phyloP scores from a whole-genome alignment of 35 echinoderm and acorn worm species.

The Lytechinus pictus region DNA sequence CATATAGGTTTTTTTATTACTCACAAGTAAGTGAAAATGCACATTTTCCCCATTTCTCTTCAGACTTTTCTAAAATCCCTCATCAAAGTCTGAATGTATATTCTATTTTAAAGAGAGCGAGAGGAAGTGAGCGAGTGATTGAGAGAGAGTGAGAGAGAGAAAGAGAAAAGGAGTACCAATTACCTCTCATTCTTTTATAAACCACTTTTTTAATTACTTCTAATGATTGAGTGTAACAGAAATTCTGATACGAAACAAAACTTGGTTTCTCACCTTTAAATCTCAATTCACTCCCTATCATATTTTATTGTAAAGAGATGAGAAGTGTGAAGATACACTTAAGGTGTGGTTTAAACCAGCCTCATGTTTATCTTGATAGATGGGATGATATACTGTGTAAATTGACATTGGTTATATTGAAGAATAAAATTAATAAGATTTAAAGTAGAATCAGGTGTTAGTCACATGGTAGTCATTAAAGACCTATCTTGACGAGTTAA shows the following conservation, averaged over 20 bases:
- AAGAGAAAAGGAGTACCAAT: no score
- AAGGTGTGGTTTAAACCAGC: background rate
- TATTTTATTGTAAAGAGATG: background rate
- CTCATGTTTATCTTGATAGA: background rate
- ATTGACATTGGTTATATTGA: background rate
- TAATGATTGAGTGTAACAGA: no score
- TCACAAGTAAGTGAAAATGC: no score
- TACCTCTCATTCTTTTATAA: no score
- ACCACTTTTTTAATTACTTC: no score
- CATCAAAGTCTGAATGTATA: no score
- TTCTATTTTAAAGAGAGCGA: no score
- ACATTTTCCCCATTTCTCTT: no score
- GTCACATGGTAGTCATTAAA: background rate
- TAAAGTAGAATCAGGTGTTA: background rate
- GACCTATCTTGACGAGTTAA: background rate
- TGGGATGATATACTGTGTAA: constrained; percentile 3
- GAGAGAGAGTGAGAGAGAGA: no score
- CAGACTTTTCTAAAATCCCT: no score
- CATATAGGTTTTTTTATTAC: no score
- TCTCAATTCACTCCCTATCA: background rate
- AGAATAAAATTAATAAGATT: background rate
- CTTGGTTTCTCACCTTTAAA: background rate
- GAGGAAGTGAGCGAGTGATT: no score
- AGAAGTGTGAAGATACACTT: background rate
- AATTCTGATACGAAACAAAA: background rate